Evolutionary conservation across 2,888 invertebrate species (phyloP).

Genomic region (Polydrusus tereticollis): DNA sequence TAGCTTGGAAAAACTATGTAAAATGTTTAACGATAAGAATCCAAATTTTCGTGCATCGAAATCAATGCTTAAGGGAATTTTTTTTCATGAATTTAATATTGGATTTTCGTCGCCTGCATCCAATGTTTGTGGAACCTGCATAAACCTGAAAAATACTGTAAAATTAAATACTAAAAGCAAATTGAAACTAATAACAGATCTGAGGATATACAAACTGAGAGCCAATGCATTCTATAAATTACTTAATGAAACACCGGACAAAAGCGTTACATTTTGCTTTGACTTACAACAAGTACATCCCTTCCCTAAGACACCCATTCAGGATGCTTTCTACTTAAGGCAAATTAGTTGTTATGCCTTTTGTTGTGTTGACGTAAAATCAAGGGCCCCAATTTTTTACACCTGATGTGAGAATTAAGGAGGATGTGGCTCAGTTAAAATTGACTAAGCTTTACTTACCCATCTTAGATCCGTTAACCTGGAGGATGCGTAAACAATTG

Average conservation of each 20-base stretch:
- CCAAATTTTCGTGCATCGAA: not conserved
- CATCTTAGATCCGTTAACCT: slow-evolving; percentile 23
- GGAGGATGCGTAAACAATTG: slow-evolving; percentile 4
- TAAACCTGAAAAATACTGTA: slow-evolving; percentile 18
- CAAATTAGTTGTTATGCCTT: slow-evolving; percentile 49
- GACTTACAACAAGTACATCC: slow-evolving; percentile 53
- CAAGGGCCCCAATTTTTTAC: slow-evolving; percentile 47
- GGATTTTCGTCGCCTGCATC: slow-evolving; percentile 48
- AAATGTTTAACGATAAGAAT: slow-evolving; percentile 6
- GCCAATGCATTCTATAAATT: slow-evolving; percentile 47
- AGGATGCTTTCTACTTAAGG: slow-evolving; percentile 49
- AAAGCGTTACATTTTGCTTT: slow-evolving; percentile 48
- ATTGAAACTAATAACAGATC: slow-evolving; percentile 32
- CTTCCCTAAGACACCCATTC: slow-evolving; percentile 49
- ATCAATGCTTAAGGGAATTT: slow-evolving; percentile 12
- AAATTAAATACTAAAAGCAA: slow-evolving; percentile 22
- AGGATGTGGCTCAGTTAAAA: slow-evolving; percentile 26
- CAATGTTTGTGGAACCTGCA: slow-evolving; percentile 34
- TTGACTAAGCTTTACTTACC: slow-evolving; percentile 28
- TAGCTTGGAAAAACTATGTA: not conserved
- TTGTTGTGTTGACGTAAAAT: slow-evolving; percentile 38
- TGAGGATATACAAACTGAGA: slow-evolving; percentile 44
- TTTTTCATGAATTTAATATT: slow-evolving; percentile 46
- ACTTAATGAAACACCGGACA: slow-evolving; percentile 34
- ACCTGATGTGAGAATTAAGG: slow-evolving; percentile 41